Conservation (phyloP, 2,888 invertebrate species). For the Acheta domesticus region DNA sequence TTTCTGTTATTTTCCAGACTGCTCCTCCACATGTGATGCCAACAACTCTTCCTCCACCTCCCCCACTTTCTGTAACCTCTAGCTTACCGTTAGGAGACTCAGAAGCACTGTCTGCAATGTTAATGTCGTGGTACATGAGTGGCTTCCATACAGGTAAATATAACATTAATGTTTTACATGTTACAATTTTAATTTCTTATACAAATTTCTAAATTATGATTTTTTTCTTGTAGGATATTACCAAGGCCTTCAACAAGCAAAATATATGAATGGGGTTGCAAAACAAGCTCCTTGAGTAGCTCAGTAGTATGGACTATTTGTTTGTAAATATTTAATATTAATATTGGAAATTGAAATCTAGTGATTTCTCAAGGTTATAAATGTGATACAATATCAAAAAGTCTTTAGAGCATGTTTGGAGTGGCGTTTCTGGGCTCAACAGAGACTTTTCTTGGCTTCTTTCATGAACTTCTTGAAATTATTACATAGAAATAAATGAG, state of each 20-base stretch:
- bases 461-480: too few species aligned
- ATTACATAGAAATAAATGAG: too few species aligned
- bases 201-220: conserved; percentile 2
- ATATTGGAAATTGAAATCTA: neutral
- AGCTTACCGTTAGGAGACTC: conserved; percentile 53
- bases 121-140: conserved; percentile 91
- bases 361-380: neutral
- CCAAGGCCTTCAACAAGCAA: conserved; percentile 32
- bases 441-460: too few species aligned
- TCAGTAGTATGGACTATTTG: neutral
- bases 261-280: neutral
- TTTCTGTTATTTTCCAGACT: neutral
- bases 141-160: conserved; percentile 78
- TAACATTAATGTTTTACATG: too few species aligned
- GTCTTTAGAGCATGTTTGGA: too few species aligned
- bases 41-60: conserved; percentile 50
- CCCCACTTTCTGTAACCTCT: conserved; percentile 51
- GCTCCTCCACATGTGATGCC: conserved; percentile 12
- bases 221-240: conserved; percentile 31
- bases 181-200: too few species aligned
- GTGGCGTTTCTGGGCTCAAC: too few species aligned
- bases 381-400: neutral
- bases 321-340: conserved; percentile 3
- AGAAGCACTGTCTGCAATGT: conserved; percentile 76
- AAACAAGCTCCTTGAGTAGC: neutral